A percentile compares a stretch with the other conserved stretches of the same genome.
Conservation (phyloP, 2,888 invertebrate species). For the Scotopteryx bipunctaria region DNA sequence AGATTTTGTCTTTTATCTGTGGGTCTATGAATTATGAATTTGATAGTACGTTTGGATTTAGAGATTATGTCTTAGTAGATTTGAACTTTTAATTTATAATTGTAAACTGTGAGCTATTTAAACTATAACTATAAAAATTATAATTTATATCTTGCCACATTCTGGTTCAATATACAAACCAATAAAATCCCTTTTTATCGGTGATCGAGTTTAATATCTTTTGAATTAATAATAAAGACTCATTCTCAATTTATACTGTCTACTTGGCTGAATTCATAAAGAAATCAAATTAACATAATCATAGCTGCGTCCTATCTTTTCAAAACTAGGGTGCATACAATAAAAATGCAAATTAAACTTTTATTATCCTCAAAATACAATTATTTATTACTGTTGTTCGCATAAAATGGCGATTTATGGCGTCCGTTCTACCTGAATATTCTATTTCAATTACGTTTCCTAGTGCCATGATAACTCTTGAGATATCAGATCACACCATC, state of each 20-base stretch:
- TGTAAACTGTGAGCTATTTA: not conserved
- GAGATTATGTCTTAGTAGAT: not conserved
- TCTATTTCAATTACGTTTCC: constrained; percentile 20
- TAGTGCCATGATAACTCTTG: constrained; percentile 11
- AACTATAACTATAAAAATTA: not conserved
- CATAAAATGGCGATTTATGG: constrained; percentile 11
- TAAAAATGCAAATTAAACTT: constrained; percentile 14
- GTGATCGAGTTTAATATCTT: not conserved
- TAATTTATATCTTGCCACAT: not conserved
- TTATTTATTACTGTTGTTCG: constrained; percentile 18
- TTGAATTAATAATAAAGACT: constrained; percentile 1
- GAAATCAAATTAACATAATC: constrained; percentile 18
- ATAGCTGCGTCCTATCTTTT: constrained; percentile 3
- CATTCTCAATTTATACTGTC: constrained; percentile 3
- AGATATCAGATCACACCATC: constrained; percentile 22
- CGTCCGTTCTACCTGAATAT: constrained; percentile 21
- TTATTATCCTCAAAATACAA: constrained; percentile 6
- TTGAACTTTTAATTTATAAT: not conserved
- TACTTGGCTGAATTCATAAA: constrained; percentile 8
- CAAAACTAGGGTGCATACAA: constrained; percentile 13
- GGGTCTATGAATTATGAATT: constrained; percentile 7
- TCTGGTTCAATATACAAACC: not conserved
- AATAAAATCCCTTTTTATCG: not conserved
- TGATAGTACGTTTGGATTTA: not conserved
- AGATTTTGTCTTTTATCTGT: constrained; percentile 35